A percentile compares a stretch with the other conserved stretches of the same genome.
phyloP scores from a whole-genome alignment of 1,140 invertebrate species.

The Thaumatotibia leucotreta region DNA sequence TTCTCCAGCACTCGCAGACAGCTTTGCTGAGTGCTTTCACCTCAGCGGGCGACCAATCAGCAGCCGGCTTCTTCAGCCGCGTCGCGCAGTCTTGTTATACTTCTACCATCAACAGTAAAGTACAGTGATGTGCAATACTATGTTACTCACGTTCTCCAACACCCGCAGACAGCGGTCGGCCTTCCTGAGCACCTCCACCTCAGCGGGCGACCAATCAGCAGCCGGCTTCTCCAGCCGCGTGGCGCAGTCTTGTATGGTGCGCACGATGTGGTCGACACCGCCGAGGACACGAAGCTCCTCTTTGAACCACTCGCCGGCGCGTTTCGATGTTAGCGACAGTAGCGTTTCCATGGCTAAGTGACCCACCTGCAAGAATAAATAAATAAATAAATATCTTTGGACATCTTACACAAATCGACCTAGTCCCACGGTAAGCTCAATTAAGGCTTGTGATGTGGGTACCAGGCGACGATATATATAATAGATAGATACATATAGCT shows the following conservation, averaged over 20 bases:
- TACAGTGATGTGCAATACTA: too few relatives aligned
- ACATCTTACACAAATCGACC: too few relatives aligned
- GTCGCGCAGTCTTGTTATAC: constrained; percentile 86
- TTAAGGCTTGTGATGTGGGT: too few relatives aligned
- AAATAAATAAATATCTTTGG: too few relatives aligned
- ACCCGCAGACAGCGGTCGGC: constrained; percentile 95
- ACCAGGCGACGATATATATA: too few relatives aligned
- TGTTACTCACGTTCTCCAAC: constrained; percentile 96
- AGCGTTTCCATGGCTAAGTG: constrained; percentile 98
- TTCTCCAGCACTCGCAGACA: constrained; percentile 97
- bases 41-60: constrained; percentile 83
- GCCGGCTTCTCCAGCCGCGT: constrained; percentile 77
- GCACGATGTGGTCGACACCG: constrained; percentile 96
- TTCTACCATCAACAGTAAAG: too few relatives aligned
- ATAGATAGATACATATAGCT: too few relatives aligned
- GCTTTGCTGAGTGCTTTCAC: constrained; percentile 91
- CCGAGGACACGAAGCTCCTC: constrained; percentile 95
- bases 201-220: constrained; percentile 81
- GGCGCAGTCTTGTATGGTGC: constrained; percentile 90
- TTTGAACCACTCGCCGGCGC: constrained; percentile 98
- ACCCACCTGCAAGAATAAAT: constrained; percentile 90
- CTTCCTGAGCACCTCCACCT: constrained; percentile 92
- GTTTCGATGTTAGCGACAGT: constrained; percentile 93
- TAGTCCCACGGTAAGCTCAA: too few relatives aligned
- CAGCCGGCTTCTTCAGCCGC: constrained; percentile 75